Evolutionary conservation across 2,888 invertebrate genomes (phyloP).

Genomic region (Aleiodes testaceus): DNA sequence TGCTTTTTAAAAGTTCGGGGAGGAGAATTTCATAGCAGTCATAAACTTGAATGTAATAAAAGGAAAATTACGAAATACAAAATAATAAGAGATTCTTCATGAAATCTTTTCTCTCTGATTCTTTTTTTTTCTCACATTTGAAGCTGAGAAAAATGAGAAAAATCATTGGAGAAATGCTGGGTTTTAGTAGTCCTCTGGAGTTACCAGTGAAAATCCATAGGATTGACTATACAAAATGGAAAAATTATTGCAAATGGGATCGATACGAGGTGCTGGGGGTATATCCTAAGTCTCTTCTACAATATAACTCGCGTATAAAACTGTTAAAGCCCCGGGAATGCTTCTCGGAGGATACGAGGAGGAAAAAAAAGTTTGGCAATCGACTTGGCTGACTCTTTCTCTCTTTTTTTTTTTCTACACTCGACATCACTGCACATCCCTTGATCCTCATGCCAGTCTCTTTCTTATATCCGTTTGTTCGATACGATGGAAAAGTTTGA

Average conservation of each 20-base stretch:
- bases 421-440: slow-evolving; percentile 30
- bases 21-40: no score
- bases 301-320: slow-evolving; percentile 34
- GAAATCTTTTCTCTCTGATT: background rate
- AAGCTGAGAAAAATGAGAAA: background rate
- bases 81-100: background rate
- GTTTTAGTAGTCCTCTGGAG: slow-evolving; percentile 28
- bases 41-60: no score
- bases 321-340: slow-evolving; percentile 44
- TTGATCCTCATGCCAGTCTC: slow-evolving; percentile 36
- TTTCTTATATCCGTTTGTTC: slow-evolving; percentile 34
- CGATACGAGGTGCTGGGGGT: slow-evolving; percentile 32
- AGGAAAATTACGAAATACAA: no score
- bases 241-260: slow-evolving; percentile 49
- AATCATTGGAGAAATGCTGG: background rate
- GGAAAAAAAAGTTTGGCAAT: slow-evolving; percentile 49
- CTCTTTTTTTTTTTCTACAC: background rate
- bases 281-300: slow-evolving; percentile 19
- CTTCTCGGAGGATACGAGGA: slow-evolving; percentile 27
- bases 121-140: no score
- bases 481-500: slow-evolving; percentile 31
- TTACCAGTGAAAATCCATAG: slow-evolving; percentile 31
- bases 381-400: slow-evolving; percentile 18
- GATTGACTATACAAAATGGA: slow-evolving; percentile 37
- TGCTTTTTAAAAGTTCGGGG: no score